Evolutionary conservation across 2,797 vertebrate genomes (phyloP), one percentile per base, ranked within the genome.

Genomic region (Sparidentex hasta): DNA sequence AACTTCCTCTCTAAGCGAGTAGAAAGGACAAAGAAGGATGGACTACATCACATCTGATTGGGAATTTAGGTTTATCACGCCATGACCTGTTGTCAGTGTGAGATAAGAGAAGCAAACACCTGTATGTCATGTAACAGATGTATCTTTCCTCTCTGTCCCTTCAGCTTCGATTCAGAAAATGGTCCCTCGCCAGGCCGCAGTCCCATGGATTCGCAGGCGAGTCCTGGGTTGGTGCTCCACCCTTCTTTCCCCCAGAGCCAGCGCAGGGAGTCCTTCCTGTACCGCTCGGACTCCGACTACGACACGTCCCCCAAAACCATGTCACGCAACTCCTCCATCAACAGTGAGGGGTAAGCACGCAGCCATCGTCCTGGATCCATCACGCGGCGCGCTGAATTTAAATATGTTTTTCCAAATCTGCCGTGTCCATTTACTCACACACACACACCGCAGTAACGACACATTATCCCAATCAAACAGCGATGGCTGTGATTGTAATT

Each of bases 241-340:
- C 94, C 97, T 6, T 95, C 96, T 29, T 96, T 94, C 56, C 95
- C 95, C 58, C 94, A 97, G 87, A 97, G 96, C 87, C 96, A 97
- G 88, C 96, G 97, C 61, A 95, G 97, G 14, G 97, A 98, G 87
- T 98, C 97, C 74, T 99, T 99, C 94, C 95, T 98, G 56, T 97
- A 98, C 89, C 97, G 97, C 81, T 98, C 97, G 0, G 97, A 98
- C 95, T 98, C 97, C 0, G 97, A 99, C 95, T 98, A 96, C 4
- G 97, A 98, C 94, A 96, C 96, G 67, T 98, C 97, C 18, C 97
- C 97, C 80, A 97, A 97, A 92, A 97, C 96, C 86, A 96, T 98
- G 96, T 98, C 97, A 66, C 96, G 97, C 75, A 98, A 97, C 93
- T 98, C 97, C 65, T 98, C 97, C 29, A 84, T 98, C 92, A 96